phyloP scores from a whole-genome alignment of 2,113 vertebrate genomes.

The Platichthys flesus region DNA sequence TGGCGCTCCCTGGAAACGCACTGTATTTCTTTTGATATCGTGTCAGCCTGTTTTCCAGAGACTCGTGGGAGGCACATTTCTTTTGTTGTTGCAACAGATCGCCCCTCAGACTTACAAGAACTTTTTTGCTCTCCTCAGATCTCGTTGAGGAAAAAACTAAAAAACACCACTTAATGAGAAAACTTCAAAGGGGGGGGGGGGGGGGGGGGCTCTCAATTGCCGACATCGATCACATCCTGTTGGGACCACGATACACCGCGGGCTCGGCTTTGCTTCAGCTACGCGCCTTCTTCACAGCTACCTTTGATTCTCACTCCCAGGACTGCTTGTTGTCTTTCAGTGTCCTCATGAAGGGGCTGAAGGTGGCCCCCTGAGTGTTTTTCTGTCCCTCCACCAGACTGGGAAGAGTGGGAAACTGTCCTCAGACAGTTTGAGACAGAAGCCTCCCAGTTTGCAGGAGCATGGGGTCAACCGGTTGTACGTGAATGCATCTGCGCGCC shows the following conservation, averaged over 20 bases:
- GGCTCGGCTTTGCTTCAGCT: constrained; percentile 61
- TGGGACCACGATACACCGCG: constrained; percentile 39
- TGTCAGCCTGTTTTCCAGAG: constrained; percentile 26
- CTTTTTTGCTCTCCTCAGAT: constrained; percentile 29
- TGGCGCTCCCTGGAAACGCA: constrained; percentile 33
- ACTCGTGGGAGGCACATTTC: constrained; percentile 41
- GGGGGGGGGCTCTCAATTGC: constrained; percentile 18
- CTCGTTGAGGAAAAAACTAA: constrained; percentile 45
- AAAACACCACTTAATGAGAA: constrained; percentile 48
- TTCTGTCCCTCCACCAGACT: constrained; percentile 15
- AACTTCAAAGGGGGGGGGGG: constrained; percentile 50
- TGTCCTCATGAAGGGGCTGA: constrained; percentile 35
- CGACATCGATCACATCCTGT: constrained; percentile 48
- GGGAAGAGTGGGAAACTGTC: constrained; percentile 14
- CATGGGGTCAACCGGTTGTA: not conserved
- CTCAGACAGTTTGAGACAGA: constrained; percentile 16
- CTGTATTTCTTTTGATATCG: constrained; percentile 50
- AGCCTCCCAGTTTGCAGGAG: constrained; percentile 12
- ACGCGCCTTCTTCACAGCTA: constrained; percentile 34
- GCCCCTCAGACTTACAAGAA: constrained; percentile 33
- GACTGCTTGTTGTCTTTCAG: constrained; percentile 44
- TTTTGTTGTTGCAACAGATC: constrained; percentile 47
- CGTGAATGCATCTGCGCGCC: not conserved
- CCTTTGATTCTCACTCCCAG: constrained; percentile 37
- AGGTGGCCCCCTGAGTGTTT: constrained; percentile 11